phyloP scores from a whole-genome alignment of 2,113 vertebrate genomes.

The Anser brachyrhynchus region DNA sequence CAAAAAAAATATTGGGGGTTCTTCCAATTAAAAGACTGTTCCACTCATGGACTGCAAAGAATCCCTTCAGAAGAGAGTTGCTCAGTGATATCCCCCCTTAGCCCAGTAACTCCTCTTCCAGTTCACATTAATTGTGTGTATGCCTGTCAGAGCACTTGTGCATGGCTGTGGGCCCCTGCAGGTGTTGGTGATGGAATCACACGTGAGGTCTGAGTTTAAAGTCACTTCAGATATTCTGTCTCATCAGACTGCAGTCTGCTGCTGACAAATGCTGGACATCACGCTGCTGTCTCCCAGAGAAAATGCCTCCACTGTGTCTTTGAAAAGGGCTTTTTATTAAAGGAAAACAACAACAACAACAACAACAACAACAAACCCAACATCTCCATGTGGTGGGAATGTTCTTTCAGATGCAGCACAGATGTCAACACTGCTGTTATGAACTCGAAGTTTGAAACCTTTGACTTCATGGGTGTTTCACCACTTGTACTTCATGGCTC shows the following conservation, averaged over 20 bases:
- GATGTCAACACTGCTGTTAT: neutral
- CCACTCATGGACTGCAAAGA: neutral
- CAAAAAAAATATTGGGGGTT: neutral
- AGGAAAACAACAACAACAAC: neutral
- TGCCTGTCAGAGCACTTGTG: accelerated
- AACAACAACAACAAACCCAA: neutral
- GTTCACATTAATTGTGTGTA: accelerated
- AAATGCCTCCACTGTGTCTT: neutral
- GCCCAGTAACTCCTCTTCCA: accelerated
- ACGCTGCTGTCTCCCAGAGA: neutral
- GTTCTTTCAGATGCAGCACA: neutral
- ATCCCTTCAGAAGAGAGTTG: neutral
- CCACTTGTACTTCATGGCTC: neutral
- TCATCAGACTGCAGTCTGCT: neutral
- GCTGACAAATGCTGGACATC: neutral
- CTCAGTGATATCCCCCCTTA: neutral
- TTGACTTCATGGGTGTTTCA: neutral
- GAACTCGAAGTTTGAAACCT: neutral
- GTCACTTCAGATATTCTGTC: neutral
- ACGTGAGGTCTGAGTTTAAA: neutral
- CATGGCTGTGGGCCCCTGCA: accelerated
- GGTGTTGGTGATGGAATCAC: neutral
- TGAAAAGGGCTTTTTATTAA: neutral
- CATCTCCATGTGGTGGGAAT: neutral
- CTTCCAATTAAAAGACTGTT: neutral